Conservation (phyloP, 2,797 vertebrate genomes). For the Falco peregrinus region DNA sequence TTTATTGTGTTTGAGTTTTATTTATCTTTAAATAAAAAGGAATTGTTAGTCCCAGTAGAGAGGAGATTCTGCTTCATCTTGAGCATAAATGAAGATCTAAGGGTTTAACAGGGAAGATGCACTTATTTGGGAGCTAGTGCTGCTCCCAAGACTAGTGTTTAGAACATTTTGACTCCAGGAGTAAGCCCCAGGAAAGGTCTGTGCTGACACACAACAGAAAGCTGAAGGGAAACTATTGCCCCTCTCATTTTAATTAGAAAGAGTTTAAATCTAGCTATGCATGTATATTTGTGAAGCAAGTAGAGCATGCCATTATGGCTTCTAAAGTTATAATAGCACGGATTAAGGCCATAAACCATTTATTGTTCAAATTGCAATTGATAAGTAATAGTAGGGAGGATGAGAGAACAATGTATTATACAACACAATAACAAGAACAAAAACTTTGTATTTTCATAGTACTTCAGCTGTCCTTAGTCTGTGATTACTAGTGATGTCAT, state of each 20-base stretch:
- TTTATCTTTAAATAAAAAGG: background rate
- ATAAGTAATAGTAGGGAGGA: background rate
- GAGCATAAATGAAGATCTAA: background rate
- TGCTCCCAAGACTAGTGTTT: background rate
- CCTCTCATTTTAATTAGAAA: background rate
- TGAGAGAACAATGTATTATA: background rate
- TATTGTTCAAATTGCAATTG: background rate
- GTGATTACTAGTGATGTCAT: background rate
- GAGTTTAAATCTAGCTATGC: background rate
- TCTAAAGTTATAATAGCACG: background rate
- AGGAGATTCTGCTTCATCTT: background rate
- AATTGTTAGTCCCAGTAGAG: background rate
- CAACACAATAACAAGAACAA: background rate
- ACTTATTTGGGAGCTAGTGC: background rate
- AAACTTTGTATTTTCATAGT: background rate
- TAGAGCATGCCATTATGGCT: background rate
- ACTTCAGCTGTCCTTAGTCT: background rate
- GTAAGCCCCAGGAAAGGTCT: background rate
- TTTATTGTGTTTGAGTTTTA: background rate
- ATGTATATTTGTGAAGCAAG: background rate
- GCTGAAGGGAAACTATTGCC: background rate
- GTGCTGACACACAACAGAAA: background rate
- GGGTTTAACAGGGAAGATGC: background rate
- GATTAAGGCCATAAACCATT: background rate
- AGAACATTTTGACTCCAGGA: background rate